Evolutionary conservation across 2,113 vertebrate genomes (phyloP).

Genomic region (Numenius arquata): DNA sequence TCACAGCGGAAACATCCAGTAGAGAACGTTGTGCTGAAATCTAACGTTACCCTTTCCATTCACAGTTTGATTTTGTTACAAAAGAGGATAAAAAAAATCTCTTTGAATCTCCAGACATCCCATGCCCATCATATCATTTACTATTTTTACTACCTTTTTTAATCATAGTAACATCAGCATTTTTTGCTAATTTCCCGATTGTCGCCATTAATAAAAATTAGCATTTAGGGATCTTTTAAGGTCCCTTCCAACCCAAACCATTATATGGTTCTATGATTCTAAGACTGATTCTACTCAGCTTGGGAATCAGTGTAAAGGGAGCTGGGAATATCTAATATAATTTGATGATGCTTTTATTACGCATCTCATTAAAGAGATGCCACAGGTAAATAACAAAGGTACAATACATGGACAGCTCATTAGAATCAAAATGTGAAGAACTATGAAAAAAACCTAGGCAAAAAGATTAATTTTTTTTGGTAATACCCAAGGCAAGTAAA

Average conservation of each 20-base stretch:
- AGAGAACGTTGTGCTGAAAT: neutral
- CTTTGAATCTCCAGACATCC: neutral
- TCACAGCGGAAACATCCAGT: neutral
- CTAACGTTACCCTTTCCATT: neutral
- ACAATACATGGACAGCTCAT: slow-evolving; percentile 49
- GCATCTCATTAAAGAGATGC: slow-evolving; percentile 71
- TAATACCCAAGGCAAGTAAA: neutral
- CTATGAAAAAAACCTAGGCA: neutral
- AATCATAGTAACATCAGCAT: slow-evolving; percentile 22
- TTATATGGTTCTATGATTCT: neutral
- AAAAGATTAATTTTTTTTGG: neutral
- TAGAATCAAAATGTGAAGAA: slow-evolving; percentile 53
- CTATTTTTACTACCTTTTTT: slow-evolving; percentile 47
- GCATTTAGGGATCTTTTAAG: neutral
- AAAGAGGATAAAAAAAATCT: neutral
- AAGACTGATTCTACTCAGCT: slow-evolving; percentile 48
- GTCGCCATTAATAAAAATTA: slow-evolving; percentile 73
- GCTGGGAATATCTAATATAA: slow-evolving; percentile 66
- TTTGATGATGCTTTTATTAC: slow-evolving; percentile 72
- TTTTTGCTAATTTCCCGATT: slow-evolving; percentile 66
- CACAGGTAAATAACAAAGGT: slow-evolving; percentile 71
- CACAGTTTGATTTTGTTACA: neutral
- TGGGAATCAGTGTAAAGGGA: slow-evolving; percentile 63
- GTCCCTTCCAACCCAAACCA: no score
- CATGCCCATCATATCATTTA: neutral